A percentile compares a stretch with the other conserved stretches of the same genome.
Evolutionary conservation across 2,888 invertebrate species (phyloP).

Genomic region (Dicranocentrus wangi): DNA sequence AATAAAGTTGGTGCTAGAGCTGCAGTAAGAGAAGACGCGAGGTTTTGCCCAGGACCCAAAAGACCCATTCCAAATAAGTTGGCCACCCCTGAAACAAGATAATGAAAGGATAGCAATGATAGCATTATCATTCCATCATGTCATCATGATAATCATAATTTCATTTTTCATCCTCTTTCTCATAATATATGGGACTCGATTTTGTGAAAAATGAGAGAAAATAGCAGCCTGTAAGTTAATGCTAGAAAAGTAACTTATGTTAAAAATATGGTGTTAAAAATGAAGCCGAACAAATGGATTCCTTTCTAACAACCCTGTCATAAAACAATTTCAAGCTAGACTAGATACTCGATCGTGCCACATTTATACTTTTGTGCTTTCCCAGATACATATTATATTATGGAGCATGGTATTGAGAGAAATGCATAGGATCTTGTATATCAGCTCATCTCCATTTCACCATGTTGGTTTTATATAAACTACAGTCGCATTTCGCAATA

Average conservation of each 20-base stretch:
- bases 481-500: no score
- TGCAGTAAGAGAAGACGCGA: slow-evolving; percentile 77
- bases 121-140: background rate
- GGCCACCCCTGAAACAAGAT: slow-evolving; percentile 55
- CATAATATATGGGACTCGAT: no score
- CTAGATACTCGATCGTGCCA: background rate
- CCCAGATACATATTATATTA: background rate
- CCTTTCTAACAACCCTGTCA: background rate
- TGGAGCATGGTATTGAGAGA: no score
- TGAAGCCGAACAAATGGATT: background rate
- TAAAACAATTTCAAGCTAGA: background rate
- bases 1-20: slow-evolving; percentile 77
- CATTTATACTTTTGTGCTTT: background rate
- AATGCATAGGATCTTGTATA: no score
- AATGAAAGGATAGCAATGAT: background rate
- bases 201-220: no score
- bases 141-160: background rate
- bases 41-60: slow-evolving; percentile 78
- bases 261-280: no score
- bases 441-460: no score
- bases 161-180: background rate
- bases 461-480: no score
- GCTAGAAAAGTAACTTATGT: no score
- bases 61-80: slow-evolving; percentile 73
- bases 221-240: no score